Base-by-base conservation (phyloP, 2,888 invertebrate species). In the Proisotoma minuta region DNA sequence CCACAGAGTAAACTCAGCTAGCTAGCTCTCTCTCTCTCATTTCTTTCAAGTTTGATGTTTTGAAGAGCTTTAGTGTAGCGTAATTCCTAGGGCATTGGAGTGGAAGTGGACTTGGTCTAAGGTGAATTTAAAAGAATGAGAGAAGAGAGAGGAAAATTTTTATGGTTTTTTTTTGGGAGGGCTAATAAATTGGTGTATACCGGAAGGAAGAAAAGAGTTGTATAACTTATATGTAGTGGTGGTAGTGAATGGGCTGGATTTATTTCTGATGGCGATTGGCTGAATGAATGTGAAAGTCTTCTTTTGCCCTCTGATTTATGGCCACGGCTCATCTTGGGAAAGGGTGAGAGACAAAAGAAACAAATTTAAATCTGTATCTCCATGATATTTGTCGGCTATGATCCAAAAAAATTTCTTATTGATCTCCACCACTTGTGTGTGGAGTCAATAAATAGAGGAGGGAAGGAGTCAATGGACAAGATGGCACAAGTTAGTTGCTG, bases 301-400 rank as follows among this genome's bases (percentile, higher is more conserved):
- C n/a, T n/a, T n/a, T n/a, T 4, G 20, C 40, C 47, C 10, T 39
- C 47, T 56, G 56, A 56, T 56, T 56, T 56, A 56, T 56, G 54
- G 22, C 34, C 3, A 5, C 18, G 29, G 18, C 3, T 2, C 27
- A 52, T 34, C 34, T 34, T 8, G 34, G 34, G 34, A 34, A 20
- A 54, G 53, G 53, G 53, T 29, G 29, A 54, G 29, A 18, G 53
- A 39, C 29, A 54, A 23, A 39, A 34, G 43, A 15, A 43, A 18
- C 64, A 67, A 67, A 67, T 67, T 62, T 67, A 62, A 67, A 65
- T 65, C 60, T 64, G 67, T 60, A 52, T 51, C 27, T n/a, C n/a
- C 27, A 59, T 60, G 48, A 5, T 49, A 43, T 60, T 54, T 54
- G 62, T 62, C 57, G 65, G 62, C 65, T 57, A 48, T n/a, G 62